These are phyloP conservation scores for Gadopsis bispinosus DNA, from an alignment of 2,797 vertebrate species.

Conservation along the genomic window DNA sequence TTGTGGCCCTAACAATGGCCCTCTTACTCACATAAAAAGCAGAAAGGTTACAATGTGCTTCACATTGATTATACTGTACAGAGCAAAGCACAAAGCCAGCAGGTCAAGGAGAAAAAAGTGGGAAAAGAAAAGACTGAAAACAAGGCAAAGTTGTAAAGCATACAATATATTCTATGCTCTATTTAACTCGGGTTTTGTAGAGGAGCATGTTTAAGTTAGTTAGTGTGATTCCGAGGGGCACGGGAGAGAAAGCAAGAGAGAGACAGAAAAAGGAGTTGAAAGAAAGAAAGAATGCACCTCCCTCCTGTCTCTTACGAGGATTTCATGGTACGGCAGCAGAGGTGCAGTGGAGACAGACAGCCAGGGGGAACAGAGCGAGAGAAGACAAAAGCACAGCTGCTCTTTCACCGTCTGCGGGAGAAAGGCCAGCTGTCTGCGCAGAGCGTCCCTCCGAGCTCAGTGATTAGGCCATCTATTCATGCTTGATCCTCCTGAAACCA, in stretches of 20 bases:
- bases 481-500: conserved; percentile 22
- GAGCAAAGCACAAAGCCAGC: conserved; percentile 18
- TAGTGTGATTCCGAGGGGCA: conserved; percentile 28
- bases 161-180: neutral
- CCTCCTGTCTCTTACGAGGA: conserved; percentile 75
- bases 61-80: conserved; percentile 7
- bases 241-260: conserved; percentile 35
- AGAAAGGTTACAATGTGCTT: conserved; percentile 26
- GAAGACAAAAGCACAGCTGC: conserved; percentile 86
- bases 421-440: conserved; percentile 65
- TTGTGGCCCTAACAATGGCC: conserved; percentile 6
- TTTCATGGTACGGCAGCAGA: conserved; percentile 78
- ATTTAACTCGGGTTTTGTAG: conserved; percentile 42
- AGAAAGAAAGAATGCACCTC: conserved; percentile 47
- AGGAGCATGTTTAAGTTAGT: conserved; percentile 35
- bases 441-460: conserved; percentile 48
- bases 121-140: conserved; percentile 12
- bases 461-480: conserved; percentile 33
- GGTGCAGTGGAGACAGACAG: conserved; percentile 57
- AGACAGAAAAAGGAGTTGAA: conserved; percentile 15
- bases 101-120: conserved; percentile 10
- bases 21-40: conserved; percentile 1
- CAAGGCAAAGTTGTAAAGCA: conserved; percentile 5
- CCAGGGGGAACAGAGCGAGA: conserved; percentile 45
- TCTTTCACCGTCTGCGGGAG: conserved; percentile 64